phyloP scores from a whole-genome alignment of 2,113 vertebrate genomes.

The Strix uralensis region DNA sequence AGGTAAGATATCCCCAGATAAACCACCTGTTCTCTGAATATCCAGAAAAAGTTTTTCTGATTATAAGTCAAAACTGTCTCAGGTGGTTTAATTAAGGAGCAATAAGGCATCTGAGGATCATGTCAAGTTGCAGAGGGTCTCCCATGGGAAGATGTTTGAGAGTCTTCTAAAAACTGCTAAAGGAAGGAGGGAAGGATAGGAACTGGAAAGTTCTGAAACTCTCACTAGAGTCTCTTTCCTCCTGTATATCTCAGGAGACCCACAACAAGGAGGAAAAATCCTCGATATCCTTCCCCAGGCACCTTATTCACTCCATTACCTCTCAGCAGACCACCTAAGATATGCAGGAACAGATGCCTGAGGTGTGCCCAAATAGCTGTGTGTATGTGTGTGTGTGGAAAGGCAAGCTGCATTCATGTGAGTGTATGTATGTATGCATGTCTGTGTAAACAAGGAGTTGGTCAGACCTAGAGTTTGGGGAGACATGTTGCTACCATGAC shows the following conservation, averaged over 20 bases:
- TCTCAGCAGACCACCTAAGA: not conserved
- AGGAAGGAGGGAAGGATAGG: not conserved
- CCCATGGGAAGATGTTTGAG: not conserved
- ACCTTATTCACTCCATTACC: not conserved
- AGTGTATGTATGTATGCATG: not conserved
- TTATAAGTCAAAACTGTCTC: not conserved
- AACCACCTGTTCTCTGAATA: not conserved
- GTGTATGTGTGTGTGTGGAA: fast-evolving
- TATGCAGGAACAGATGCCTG: not conserved
- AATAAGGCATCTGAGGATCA: not conserved
- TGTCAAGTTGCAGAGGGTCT: not conserved
- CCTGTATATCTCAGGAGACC: not conserved
- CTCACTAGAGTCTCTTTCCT: not conserved
- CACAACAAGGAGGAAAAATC: not conserved
- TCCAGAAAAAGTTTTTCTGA: not conserved
- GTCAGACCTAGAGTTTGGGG: not conserved
- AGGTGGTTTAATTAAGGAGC: not conserved
- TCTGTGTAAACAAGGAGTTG: not conserved
- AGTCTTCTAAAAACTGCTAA: not conserved
- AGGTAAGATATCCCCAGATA: not conserved
- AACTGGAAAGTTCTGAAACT: not conserved
- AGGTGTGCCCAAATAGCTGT: not conserved
- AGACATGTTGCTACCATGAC: not conserved
- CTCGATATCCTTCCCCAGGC: not conserved
- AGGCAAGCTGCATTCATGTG: not conserved